Evolutionary conservation across 2,113 vertebrate species (phyloP), one percentile per base, ranked within the genome.

Genomic region (Pachycephala philippinensis): DNA sequence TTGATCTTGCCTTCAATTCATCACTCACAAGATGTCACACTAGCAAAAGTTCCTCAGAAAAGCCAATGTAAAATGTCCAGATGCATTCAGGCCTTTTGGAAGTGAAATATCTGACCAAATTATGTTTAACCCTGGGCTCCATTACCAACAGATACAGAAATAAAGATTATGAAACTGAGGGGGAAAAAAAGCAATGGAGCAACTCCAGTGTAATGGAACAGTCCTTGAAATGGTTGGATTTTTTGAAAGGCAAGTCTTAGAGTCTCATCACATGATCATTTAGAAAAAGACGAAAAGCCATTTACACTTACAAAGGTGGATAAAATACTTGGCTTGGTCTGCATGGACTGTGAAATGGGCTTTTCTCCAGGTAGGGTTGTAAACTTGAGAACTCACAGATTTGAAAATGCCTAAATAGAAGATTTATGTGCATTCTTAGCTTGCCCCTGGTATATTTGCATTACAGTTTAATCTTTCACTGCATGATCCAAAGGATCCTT

Each of bases 311-410:
- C 1, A 77, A 92, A 92, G 64, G 87, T 93, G 81, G 71, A 78
- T 81, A 63, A 81, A 90, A 90, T 52, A 49, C 64, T 89, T 96
- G 91, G 80, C 89, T 93, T 59, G 42, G 52, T 64, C 80, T 71
- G 27, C 52, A 47, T 11, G 56, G 81, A 44, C 86, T 87, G 56
- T 3, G 10, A 86, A 95, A 90, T 37, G 76, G 86, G 93, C 86
- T 84, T 10, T 75, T 82, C 76, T 96, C 93, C 94, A 97, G 89
- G 76, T 89, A 89, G 52, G 60, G 49, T 10, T 95, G 89, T 92
- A 90, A 92, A 95, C 89, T 89, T 92, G 84, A 95, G 93, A 93
- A 81, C 52, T 81, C 72, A 84, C 68, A 92, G 93, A 93, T 71
- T 91, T 96, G 86, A 79, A 92, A 96, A 91, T 27, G 86, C 31